Base-by-base conservation (phyloP, 2,888 invertebrate species). In the Bombyx huttoni region DNA sequence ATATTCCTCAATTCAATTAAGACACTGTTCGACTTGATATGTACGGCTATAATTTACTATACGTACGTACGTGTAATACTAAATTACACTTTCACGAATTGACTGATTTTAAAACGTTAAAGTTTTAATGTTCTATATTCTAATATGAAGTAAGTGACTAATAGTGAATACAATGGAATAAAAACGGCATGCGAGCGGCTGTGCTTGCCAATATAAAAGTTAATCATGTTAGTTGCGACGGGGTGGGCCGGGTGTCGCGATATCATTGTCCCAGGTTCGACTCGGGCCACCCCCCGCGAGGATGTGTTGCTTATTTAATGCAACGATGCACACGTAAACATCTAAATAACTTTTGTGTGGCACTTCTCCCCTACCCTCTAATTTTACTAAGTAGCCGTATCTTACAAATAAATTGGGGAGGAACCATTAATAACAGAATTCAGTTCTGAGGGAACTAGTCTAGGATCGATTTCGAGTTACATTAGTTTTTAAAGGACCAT, bases 271-370 rank as follows among this genome's bases (percentile, higher is more conserved):
- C 81, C 80, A 74, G 76, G 76, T 78, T 75, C 68, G 68, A 72
- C 60, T 66, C 67, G 66, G 61, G 62, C 64, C 70, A 57, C 72
- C 81, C 85, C 84, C 83, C 74, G 76, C 81, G 68, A 71, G 75
- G 82, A 85, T 81, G 80, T 85, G 76, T 83, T 81, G 82, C 87
- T 84, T 84, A 88, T 88, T 88, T 87, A 85, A 87, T 87, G 86
- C 85, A 85, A 84, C 85, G 80, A 73, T 86, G 86, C 86, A 87
- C 87, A 84, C 85, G 81, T 82, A 87, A 87, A 88, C 87, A 87
- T 88, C 87, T 87, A 87, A 85, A 88, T 88, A 87, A 87, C 85
- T 85, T 86, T 84, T 83, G 85, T 81, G 85, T 81, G 83, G 85
- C 85, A 80, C 69, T 76, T 80, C 78, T 81, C 84, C 84, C 84